A percentile compares a stretch with the other conserved stretches of the same genome.
phyloP scores from a whole-genome alignment of 2,797 vertebrate species.

The Arctocebus calabarensis region DNA sequence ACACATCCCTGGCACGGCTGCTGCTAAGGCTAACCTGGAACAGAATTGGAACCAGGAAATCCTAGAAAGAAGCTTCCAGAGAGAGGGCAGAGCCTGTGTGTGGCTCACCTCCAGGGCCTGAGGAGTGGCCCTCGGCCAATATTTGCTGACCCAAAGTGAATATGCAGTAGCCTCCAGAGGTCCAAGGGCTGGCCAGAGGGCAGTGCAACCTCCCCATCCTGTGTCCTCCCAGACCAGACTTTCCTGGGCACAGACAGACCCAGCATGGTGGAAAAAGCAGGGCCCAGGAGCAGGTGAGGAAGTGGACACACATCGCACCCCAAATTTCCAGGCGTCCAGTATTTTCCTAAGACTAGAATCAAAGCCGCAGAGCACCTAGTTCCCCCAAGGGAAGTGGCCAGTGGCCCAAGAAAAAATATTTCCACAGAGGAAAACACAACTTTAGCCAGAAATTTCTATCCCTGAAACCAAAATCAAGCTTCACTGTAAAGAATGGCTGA shows the following conservation, averaged over 20 bases:
- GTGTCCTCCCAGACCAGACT: neutral
- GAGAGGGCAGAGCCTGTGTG: accelerated
- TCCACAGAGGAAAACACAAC: neutral
- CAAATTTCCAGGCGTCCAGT: neutral
- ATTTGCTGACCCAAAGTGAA: neutral
- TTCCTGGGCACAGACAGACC: neutral
- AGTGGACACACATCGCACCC: neutral
- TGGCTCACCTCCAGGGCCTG: neutral
- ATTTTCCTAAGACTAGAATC: neutral
- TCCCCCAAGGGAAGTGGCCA: neutral
- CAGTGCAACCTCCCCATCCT: neutral
- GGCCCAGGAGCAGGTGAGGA: neutral
- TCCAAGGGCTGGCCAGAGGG: neutral
- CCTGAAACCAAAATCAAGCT: neutral
- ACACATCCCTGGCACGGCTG: neutral
- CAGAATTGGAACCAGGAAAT: neutral
- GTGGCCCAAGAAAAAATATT: neutral
- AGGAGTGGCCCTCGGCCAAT: neutral
- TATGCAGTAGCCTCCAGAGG: accelerated
- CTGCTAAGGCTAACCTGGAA: neutral
- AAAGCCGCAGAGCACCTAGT: neutral
- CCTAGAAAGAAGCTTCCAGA: neutral
- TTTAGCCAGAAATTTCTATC: neutral
- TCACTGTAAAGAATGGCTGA: neutral
- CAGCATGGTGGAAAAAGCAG: neutral